Base-by-base conservation (phyloP, 2,888 invertebrate species). In the Ethmia dodecea region DNA sequence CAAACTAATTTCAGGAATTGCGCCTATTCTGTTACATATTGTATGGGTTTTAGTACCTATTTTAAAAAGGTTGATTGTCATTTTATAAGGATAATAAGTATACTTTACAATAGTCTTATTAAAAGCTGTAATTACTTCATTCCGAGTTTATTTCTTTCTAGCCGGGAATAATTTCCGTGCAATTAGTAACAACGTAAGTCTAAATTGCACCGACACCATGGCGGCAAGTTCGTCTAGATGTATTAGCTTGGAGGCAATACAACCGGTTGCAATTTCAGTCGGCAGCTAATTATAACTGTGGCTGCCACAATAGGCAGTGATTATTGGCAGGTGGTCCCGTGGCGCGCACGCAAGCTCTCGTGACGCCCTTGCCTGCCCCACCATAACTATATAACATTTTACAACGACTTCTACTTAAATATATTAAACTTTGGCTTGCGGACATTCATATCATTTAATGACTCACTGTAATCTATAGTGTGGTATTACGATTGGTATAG, bases 281-380 rank as follows among this genome's bases (percentile, higher is more conserved):
- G 44, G 47, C 47, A 47, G 48, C 51, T 70, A 69, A 73, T 75
- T 67, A 71, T 60, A 57, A 59, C 44, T 42, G 55, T 52, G 54
- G 54, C 33, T 49, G n/a, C 11, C 55, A 63, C 60, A 65, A 60
- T 57, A 60, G 57, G 55, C 58, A 42, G 60, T 61, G 52, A 70
- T 70, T 77, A 80, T 77, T 76, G 75, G 72, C 77, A 73, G 76
- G 64, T 60, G 60, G 60, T 54, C 49, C 34, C 15, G 33, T 46
- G 54, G 59, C 60, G 57, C 55, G 50, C 83, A 84, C 79, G 83
- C 83, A 59, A 83, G 35, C 52, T 77, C 47, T 59, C 83, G 83
- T 81, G 81, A 63, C 60, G 41, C 33, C 28, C 38, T 32, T 31
- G 18, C 45, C 44, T 41, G n/a, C n/a, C 42, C 49, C 53, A 48